A percentile compares a stretch with the other conserved stretches of the same genome.
These are phyloP conservation scores for Lycaena phlaeas DNA, from an alignment of 2,888 invertebrate species.

Conservation along the genomic window DNA sequence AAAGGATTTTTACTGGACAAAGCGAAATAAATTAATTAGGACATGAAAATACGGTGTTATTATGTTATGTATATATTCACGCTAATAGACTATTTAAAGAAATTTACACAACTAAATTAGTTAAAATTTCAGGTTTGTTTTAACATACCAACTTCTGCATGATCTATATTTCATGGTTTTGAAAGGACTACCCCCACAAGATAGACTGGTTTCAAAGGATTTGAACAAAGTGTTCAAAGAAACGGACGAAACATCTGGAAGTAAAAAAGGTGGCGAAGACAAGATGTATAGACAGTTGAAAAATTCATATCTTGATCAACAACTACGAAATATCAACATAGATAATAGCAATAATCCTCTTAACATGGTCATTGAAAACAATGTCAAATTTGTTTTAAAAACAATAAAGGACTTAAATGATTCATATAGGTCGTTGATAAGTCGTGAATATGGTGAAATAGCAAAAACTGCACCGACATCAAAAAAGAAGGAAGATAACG, in stretches of 20 bases:
- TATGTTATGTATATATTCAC: no score
- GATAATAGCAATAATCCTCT: slow-evolving; percentile 59
- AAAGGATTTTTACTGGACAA: no score
- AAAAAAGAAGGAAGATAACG: slow-evolving; percentile 45
- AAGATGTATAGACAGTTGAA: slow-evolving; percentile 48
- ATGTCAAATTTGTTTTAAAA: slow-evolving; percentile 50
- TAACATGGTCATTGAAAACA: slow-evolving; percentile 50
- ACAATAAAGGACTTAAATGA: slow-evolving; percentile 45
- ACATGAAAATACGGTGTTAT: no score
- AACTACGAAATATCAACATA: slow-evolving; percentile 44
- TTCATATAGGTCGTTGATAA: slow-evolving; percentile 40
- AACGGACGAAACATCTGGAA: slow-evolving; percentile 39
- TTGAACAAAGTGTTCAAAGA: slow-evolving; percentile 47
- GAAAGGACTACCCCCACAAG: slow-evolving; percentile 43
- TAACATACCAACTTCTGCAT: slow-evolving; percentile 58
- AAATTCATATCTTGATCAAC: slow-evolving; percentile 44
- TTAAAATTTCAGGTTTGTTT: slow-evolving; percentile 50
- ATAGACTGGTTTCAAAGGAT: slow-evolving; percentile 48
- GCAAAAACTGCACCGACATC: slow-evolving; percentile 38
- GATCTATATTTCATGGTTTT: slow-evolving; percentile 60
- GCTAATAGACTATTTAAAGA: no score
- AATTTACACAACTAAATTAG: no score
- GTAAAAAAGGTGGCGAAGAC: slow-evolving; percentile 48
- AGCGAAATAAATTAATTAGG: no score
- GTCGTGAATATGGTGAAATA: slow-evolving; percentile 47